Evolutionary conservation across 2,113 vertebrate genomes (phyloP).

Genomic region (Mustela nigripes): DNA sequence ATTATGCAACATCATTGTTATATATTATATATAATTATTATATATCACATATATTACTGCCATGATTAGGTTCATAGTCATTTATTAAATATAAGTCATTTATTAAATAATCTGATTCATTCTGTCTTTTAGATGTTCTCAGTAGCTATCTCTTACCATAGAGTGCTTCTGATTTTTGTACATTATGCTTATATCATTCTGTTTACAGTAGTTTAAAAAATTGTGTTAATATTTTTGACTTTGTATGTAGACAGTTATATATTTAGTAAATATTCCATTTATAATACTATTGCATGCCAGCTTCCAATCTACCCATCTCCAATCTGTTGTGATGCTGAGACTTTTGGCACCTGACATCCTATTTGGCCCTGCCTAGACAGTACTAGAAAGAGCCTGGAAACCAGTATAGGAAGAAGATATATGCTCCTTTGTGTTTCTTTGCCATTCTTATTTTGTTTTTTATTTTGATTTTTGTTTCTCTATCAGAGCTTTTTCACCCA

Average conservation of each 20-base stretch:
- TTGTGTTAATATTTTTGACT: background rate
- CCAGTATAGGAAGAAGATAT: background rate
- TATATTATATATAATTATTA: background rate
- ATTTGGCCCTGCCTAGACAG: background rate
- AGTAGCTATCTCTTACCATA: background rate
- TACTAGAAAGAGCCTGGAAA: background rate
- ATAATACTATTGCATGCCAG: background rate
- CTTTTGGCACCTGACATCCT: background rate
- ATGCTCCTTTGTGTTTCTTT: background rate
- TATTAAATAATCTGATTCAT: background rate
- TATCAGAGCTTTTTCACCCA: background rate
- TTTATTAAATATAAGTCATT: background rate
- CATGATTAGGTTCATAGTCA: background rate
- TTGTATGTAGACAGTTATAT: background rate
- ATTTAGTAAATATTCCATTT: background rate
- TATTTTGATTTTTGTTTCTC: background rate
- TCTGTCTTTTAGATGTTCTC: background rate
- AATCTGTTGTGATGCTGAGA: background rate
- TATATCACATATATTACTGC: background rate
- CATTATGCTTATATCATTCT: background rate
- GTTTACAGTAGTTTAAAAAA: background rate
- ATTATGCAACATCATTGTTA: background rate
- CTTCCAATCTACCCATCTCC: background rate
- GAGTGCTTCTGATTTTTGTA: background rate
- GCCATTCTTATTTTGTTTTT: background rate